phyloP scores from a whole-genome alignment of 2,797 vertebrate species.

The Remorina albescens region DNA sequence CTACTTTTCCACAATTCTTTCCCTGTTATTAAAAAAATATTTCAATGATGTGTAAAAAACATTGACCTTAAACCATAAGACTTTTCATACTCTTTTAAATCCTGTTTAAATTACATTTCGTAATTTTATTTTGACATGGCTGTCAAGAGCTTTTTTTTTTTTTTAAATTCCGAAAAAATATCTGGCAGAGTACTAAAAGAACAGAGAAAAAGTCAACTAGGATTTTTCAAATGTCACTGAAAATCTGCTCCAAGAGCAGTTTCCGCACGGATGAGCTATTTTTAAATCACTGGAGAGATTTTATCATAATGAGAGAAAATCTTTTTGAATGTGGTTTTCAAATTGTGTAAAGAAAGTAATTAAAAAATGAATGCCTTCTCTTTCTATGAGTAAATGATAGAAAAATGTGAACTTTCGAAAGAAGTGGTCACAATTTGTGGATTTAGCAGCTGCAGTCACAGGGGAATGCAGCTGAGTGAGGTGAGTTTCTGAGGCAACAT shows the following conservation, averaged over 20 bases:
- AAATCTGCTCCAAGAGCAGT: constrained; percentile 1
- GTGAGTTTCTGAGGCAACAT: neutral
- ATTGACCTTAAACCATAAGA: neutral
- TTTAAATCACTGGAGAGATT: neutral
- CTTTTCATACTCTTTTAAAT: neutral
- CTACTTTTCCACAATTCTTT: neutral
- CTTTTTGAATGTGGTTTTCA: neutral
- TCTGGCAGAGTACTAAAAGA: neutral
- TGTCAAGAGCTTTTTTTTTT: neutral
- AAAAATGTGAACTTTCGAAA: too few relatives aligned
- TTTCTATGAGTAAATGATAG: neutral
- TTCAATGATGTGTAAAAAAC: neutral
- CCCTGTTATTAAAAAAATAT: neutral
- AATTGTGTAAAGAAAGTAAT: neutral
- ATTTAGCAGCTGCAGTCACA: neutral
- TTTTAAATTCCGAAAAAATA: neutral
- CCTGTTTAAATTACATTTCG: neutral
- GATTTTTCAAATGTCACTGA: neutral
- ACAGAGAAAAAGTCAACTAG: neutral
- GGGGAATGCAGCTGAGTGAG: neutral
- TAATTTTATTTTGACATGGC: neutral
- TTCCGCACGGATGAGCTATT: constrained; percentile 1
- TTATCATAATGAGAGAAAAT: neutral
- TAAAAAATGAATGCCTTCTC: neutral
- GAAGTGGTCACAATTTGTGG: neutral